Evolutionary conservation across 2,797 vertebrate genomes (phyloP), one percentile per base, ranked within the genome.

Genomic region (Pygocentrus nattereri): DNA sequence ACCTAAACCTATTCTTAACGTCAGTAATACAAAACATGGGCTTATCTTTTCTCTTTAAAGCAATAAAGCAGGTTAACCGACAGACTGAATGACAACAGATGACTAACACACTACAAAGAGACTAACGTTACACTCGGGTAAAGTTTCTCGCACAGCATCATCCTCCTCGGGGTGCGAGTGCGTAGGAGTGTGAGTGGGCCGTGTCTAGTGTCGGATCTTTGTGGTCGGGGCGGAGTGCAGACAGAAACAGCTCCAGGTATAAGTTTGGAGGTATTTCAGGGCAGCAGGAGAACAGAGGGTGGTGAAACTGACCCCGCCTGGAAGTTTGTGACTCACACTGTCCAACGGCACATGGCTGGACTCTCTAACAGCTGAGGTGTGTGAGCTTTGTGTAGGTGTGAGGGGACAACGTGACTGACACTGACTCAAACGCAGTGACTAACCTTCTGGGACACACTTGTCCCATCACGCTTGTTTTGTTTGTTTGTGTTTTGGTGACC

Each of bases 161-260:
- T 84, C 59, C 79, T 38, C 67, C 76, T 71, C 61, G 56, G 68
- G 79, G 62, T 56, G 59, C 13, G 30, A 78, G 82, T 50, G 69
- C 30, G 81, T 78, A 65, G 49, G 75, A 47, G 81, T 25, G 23
- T 62, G 56, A n/a, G 59, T 31, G 83, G 13, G 69, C 73, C 65
- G 84, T 85, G 75, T 88, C 80, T 78, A 70, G 83, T 86, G 85
- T 85, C 81, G 79, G 34, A 23, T 81, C 82, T 82, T 78, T 84
- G 84, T 82, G 75, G 58, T 70, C 18, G 41, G 78, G 85, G 78
- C 78, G 82, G 75, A 79, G 82, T 38, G 18, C 27, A 54, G 61
- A 80, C 77, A 79, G 72, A 81, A 70, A 74, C 47, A n/a, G 44
- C 31, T 52, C 3, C 79, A 81, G 80, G 68, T 79, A 81, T 23